Conservation (phyloP, 2,888 invertebrate species). For the Glaucopsyche alexis region DNA sequence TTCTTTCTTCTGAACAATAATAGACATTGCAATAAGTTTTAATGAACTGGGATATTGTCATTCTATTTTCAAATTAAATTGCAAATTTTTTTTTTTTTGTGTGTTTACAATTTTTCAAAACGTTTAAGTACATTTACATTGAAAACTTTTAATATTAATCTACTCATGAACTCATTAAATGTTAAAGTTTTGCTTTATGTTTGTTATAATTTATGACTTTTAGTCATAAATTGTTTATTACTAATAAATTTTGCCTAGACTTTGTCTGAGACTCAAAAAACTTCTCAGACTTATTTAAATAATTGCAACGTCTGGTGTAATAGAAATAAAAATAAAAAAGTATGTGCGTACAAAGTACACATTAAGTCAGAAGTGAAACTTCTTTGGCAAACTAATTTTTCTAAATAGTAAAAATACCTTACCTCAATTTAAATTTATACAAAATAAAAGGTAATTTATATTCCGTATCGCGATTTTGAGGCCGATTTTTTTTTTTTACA, state of each 20-base stretch:
- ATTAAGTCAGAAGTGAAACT: too few relatives aligned
- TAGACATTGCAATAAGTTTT: slow-evolving; percentile 2
- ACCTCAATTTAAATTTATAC: too few relatives aligned
- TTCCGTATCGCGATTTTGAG: too few relatives aligned
- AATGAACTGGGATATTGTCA: background rate
- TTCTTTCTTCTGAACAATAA: slow-evolving; percentile 13
- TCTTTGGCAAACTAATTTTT: too few relatives aligned
- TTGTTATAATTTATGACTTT: slow-evolving; percentile 9
- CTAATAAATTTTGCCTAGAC: background rate
- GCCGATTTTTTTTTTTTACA: too few relatives aligned
- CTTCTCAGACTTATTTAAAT: background rate
- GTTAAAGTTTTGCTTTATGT: background rate
- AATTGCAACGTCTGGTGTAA: background rate
- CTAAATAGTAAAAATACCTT: too few relatives aligned
- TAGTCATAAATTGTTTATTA: slow-evolving; percentile 5
- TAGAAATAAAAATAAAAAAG: too few relatives aligned
- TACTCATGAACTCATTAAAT: background rate
- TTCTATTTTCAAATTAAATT: background rate
- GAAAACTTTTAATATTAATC: background rate
- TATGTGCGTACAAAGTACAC: too few relatives aligned
- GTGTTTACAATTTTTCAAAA: too few relatives aligned
- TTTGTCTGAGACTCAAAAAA: background rate
- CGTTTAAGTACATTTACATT: background rate
- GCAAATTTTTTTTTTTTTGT: background rate
- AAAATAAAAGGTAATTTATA: too few relatives aligned